Conservation (phyloP, 2,797 vertebrate genomes). For the Oreortyx pictus region DNA sequence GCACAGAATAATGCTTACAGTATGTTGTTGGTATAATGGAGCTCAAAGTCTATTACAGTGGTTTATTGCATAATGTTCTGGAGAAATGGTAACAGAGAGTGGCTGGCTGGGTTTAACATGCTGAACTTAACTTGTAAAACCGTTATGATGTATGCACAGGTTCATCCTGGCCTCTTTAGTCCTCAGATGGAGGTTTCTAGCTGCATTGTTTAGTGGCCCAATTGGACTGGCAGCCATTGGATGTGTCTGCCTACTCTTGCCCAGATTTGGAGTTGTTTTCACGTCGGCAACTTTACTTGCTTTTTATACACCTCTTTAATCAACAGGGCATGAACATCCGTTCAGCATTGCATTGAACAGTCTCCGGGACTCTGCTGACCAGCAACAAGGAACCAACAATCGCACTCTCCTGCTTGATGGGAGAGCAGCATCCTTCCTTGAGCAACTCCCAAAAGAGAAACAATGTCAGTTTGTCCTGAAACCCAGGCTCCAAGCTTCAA, state of each 20-base stretch:
- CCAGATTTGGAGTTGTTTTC: background rate
- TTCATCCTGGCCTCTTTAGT: background rate
- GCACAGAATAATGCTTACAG: too few species aligned
- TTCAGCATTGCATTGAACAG: conserved; percentile 78
- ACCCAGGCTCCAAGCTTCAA: conserved; percentile 52
- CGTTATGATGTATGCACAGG: background rate
- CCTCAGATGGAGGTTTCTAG: background rate
- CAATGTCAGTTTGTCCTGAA: conserved; percentile 81
- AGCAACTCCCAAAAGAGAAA: conserved; percentile 73
- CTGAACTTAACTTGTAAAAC: background rate
- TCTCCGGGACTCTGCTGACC: conserved; percentile 67
- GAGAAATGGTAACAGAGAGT: background rate
- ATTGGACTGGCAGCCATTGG: background rate
- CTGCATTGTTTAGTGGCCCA: background rate
- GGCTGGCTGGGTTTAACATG: background rate
- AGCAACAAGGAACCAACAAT: conserved; percentile 60
- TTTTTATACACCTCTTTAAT: background rate
- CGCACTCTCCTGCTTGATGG: conserved; percentile 62
- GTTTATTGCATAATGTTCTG: background rate
- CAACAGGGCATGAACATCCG: conserved; percentile 81
- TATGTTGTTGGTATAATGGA: background rate
- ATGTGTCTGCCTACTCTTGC: background rate
- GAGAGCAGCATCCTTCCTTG: conserved; percentile 48
- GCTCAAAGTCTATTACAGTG: too few species aligned
- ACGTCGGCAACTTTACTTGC: background rate